Conservation (phyloP, 2,797 vertebrate species). For the Melanotaenia parkinsoni region DNA sequence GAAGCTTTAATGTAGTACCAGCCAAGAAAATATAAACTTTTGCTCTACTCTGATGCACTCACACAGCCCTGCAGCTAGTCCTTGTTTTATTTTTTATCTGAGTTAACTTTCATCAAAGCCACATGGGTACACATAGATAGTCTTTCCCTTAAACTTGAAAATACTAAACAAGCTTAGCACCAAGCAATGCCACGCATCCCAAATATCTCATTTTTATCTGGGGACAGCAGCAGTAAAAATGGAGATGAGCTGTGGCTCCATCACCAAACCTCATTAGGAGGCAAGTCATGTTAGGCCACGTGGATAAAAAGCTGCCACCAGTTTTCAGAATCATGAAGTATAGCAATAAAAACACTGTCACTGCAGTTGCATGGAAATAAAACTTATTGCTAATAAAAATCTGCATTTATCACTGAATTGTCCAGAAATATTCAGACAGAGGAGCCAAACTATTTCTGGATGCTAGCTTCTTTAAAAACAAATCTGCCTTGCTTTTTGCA, state of each 20-base stretch:
- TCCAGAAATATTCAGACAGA: constrained; percentile 1
- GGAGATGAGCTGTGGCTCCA: constrained; percentile 28
- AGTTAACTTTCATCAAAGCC: background rate
- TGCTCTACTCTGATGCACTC: no score
- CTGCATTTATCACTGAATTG: background rate
- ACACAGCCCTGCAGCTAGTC: background rate
- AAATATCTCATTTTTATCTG: constrained; percentile 25
- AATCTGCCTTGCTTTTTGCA: background rate
- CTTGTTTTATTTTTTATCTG: background rate
- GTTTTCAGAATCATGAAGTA: constrained; percentile 1
- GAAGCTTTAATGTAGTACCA: background rate
- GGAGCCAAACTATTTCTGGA: background rate
- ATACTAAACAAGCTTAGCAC: constrained; percentile 28
- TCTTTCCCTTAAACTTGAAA: constrained; percentile 12
- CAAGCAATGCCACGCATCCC: constrained; percentile 28
- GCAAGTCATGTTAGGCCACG: constrained; percentile 25
- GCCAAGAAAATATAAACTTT: background rate
- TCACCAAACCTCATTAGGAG: constrained; percentile 23
- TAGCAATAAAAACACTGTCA: background rate
- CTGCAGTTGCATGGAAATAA: constrained; percentile 19
- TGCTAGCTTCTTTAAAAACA: background rate
- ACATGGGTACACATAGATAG: constrained; percentile 5
- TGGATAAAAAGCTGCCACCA: constrained; percentile 14
- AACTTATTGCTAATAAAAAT: background rate
- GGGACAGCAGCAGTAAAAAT: constrained; percentile 35